phyloP scores from a whole-genome alignment of 2,888 invertebrate species.

The Acrobasis suavella region DNA sequence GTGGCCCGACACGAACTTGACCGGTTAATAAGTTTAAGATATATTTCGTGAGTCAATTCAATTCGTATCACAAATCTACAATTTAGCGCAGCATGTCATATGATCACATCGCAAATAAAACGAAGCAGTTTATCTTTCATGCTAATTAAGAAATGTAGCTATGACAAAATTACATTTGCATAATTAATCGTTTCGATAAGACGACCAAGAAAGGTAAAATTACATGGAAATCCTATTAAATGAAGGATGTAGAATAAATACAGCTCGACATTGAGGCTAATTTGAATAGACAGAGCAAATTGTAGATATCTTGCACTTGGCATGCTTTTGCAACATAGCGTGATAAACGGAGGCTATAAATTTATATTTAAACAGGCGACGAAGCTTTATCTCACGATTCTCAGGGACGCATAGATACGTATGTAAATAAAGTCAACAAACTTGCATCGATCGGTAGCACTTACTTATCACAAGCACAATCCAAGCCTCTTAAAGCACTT shows the following conservation, averaged over 20 bases:
- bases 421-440: constrained; percentile 28
- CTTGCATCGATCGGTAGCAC: constrained; percentile 28
- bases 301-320: constrained; percentile 18
- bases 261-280: constrained; percentile 16
- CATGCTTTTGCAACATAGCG: constrained; percentile 21
- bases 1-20: no score
- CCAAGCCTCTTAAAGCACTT: constrained; percentile 40
- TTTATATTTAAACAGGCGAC: constrained; percentile 29
- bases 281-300: constrained; percentile 20
- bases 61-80: no score
- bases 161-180: constrained; percentile 3
- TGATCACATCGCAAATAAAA: no score
- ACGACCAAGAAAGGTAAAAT: constrained; percentile 22
- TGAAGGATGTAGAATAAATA: constrained; percentile 15
- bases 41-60: no score
- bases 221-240: constrained; percentile 25
- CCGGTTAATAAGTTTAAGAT: no score
- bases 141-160: not conserved
- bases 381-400: constrained; percentile 25
- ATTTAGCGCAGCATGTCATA: no score
- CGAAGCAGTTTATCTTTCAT: not conserved
- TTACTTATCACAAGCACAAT: constrained; percentile 35
- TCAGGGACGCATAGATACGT: constrained; percentile 13
- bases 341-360: constrained; percentile 29
- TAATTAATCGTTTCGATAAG: constrained; percentile 9